phyloP scores from a whole-genome alignment of 2,113 vertebrate species.

The Microtus richardsoni region DNA sequence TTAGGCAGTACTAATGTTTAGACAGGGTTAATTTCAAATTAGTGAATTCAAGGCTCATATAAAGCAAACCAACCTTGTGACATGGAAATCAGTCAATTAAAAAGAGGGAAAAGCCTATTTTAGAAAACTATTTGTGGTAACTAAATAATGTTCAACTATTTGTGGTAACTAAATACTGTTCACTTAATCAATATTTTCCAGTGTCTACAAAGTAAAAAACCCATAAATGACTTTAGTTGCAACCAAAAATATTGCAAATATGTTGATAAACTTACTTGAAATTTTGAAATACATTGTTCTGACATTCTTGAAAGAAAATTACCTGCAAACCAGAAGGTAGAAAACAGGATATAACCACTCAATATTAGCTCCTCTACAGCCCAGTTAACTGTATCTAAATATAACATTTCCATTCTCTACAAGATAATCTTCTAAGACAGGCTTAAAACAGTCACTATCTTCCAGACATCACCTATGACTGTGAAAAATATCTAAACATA shows the following conservation, averaged over 20 bases:
- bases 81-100: conserved; percentile 59
- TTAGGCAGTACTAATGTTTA: conserved; percentile 20
- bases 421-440: neutral
- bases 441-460: neutral
- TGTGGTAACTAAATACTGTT: conserved; percentile 16
- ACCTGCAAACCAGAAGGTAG: neutral
- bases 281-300: conserved; percentile 43
- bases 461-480: neutral
- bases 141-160: conserved; percentile 4
- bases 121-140: conserved; percentile 46
- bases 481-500: conserved; percentile 12
- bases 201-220: conserved; percentile 42
- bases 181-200: conserved; percentile 64
- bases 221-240: conserved; percentile 52
- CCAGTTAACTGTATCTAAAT: neutral
- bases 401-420: neutral
- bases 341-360: neutral
- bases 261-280: conserved; percentile 55
- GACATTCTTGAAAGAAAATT: neutral
- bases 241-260: conserved; percentile 63
- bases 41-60: conserved; percentile 19
- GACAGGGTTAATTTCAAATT: conserved; percentile 58
- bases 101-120: conserved; percentile 34
- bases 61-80: conserved; percentile 48
- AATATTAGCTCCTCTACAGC: neutral